Base-by-base conservation (phyloP, 2,113 vertebrate species). In the Labeo catla region DNA sequence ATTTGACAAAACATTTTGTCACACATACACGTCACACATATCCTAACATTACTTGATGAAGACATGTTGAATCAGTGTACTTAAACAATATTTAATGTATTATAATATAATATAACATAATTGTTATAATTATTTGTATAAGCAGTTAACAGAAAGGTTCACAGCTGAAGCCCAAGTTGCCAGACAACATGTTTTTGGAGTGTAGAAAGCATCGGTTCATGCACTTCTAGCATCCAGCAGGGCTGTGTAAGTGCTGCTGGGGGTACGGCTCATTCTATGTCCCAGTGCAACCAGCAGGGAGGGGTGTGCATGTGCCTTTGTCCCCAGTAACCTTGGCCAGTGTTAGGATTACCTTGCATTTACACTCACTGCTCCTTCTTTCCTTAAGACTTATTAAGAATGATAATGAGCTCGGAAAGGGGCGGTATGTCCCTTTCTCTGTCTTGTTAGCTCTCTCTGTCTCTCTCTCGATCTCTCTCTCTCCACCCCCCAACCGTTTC, bases 321-420 rank as follows among this genome's bases (percentile, higher is more conserved):
- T 96, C 96, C 97, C 95, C 94, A 94, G 96, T 99, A 97, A 99
- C 98, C 98, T 99, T 99, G 98, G 96, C 94, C 95, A 96, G 96
- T 95, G 96, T 96, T 95, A 96, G 97, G 97, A 99, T 99, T 99
- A 99, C 96, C 95, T 95, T 97, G 97, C 97, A 97, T 98, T 98
- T 98, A 98, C 96, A 97, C 97, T 97, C 96, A 95, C 96, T 95
- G 96, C 96, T 96, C 95, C 95, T 96, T 97, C 97, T 97, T 98
- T 99, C 97, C 96, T 97, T 99, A 99, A 98, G 97, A 98, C 98
- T 99, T 99, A 99, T 99, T 99, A 99, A 97, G 98, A 98, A 99
- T 99, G 98, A 98, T 99, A 99, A 99, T 99, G 97, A 99, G 98
- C 96, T 99, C 95, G 92, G 94, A 96, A 93, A 97, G 97, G 96